phyloP scores from a whole-genome alignment of 64 coral and sea anemone genomes.

The Exaiptasia diaphana region DNA sequence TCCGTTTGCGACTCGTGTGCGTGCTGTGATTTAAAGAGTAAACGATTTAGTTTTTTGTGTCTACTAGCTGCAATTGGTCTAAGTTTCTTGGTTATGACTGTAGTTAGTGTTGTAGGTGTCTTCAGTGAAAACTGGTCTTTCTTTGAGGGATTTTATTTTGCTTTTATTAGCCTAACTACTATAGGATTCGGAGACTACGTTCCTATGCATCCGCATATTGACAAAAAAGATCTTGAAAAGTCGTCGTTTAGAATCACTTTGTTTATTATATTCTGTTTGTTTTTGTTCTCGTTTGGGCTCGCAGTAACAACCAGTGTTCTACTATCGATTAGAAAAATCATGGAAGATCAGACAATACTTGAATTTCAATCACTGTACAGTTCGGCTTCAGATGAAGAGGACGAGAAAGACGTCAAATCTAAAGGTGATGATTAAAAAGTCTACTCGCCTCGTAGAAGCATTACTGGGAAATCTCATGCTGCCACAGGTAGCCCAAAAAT shows the following conservation, averaged over 20 bases:
- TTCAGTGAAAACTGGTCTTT: conserved; percentile 79
- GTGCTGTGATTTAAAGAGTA: conserved; percentile 20
- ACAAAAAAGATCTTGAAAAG: conserved; percentile 39
- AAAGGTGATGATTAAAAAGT: background rate
- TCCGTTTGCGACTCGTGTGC: conserved; percentile 11
- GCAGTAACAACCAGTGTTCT: conserved; percentile 77
- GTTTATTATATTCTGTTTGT: conserved; percentile 83
- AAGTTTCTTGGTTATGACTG: conserved; percentile 54
- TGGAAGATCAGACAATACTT: conserved; percentile 67
- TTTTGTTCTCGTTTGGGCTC: conserved; percentile 83
- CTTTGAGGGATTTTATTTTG: conserved; percentile 86
- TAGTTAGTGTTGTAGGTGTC: conserved; percentile 64
- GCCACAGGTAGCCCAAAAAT: too few species aligned
- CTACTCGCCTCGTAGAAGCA: too few species aligned
- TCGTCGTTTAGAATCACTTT: conserved; percentile 77
- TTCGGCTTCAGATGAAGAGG: conserved; percentile 47
- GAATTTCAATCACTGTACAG: conserved; percentile 81
- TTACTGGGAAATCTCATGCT: too few species aligned
- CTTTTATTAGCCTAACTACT: conserved; percentile 82
- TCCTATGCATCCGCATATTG: conserved; percentile 73
- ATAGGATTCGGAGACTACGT: conserved; percentile 93
- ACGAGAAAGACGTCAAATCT: background rate
- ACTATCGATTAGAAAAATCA: conserved; percentile 73
- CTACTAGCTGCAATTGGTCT: conserved; percentile 42
- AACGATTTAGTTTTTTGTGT: conserved; percentile 60